Evolutionary conservation across 2,113 vertebrate species (phyloP), one percentile per base, ranked within the genome.

Genomic region (Andinoacara biseriatus): DNA sequence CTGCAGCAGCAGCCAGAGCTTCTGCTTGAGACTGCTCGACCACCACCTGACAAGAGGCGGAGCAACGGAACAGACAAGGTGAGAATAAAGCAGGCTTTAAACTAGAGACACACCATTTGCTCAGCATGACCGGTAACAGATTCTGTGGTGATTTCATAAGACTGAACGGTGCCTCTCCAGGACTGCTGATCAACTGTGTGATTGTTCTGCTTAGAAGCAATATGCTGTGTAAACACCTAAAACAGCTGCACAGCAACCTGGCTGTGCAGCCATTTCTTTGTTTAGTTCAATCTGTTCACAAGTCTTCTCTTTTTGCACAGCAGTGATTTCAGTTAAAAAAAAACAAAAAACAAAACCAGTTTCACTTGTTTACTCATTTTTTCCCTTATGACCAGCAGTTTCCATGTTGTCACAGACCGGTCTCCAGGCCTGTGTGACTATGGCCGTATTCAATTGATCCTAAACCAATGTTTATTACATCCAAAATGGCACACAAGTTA

Each of bases 11-110:
- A 0, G 91, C 92, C 49, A 95, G 89, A 7, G 89, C 88, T 26
- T 94, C 95, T 1, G 92, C 91, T 61, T 94, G 91, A 43, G 94
- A 90, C 88, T 95, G 92, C 8, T 94, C 92, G 2, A 93, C 92
- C 43, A 94, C 87, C 18, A 95, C 93, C 95, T 96, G 86, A 4
- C 35, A 63, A 56, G 31, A 84, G 31, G 43, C 9, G 24, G 18
- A 79, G 10, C 2, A 22, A 60, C 20, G 46, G n/a, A 26, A 72
- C 46, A 72, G 26, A 61, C 29, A 35, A 74, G 29, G 52, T 52
- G 49, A 72, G 46, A 72, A 72, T 54, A 10, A 54, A 10, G 9
- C 67, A 72, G 3, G 26, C 10, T 72, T 69, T 52, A 69, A 52
- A 69, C 5, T 52, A 52, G 26, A 20, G 26, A 49, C 5, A 5